Base-by-base conservation (phyloP, 2,797 vertebrate species). In the Synanceia verrucosa region DNA sequence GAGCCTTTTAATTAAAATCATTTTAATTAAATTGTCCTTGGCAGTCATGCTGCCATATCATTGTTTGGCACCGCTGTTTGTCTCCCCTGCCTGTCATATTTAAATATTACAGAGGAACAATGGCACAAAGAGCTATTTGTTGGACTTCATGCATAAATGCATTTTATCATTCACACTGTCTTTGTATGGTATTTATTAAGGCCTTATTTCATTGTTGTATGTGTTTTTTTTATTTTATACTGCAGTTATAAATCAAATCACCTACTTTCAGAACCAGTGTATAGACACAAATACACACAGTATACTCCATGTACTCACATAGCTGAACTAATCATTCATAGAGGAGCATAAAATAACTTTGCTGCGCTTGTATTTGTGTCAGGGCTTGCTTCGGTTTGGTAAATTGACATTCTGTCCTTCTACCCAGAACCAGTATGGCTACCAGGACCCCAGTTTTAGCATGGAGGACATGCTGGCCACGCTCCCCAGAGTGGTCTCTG, bases 381-480 rank as follows among this genome's bases (percentile, higher is more conserved):
- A 28, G 26, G 24, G 4, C 59, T 64, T 64, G 2, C 50, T 55
- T 39, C n/a, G 6, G 1, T 36, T 43, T 36, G 9, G n/a, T 28
- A 21, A 34, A 46, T 33, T 26, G 16, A 48, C 21, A 39, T 28
- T 34, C 13, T 41, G 31, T 57, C 21, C 23, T 55, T 70, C 43
- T 44, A 6, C 34, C 16, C 63, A 94, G 91, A 94, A 89, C 79
- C 94, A 94, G 83, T 95, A 93, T 75, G 58, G 81, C 46, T 94
- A 93, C 86, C 93, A 94, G 73, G 94, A 95, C 16, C 85, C 91
- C 37, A 90, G 86, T 75, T 94, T 92, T 51, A 90, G 89, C 70
- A 90, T 92, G 90, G 93, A 97, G 46, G 95, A 96, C 73, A 95
- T 94, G 67, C 83, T 96, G 63, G 83, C 95, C 0, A 88, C 96